Evolutionary conservation across 2,888 invertebrate species (phyloP), one percentile per base, ranked within the genome.

Genomic region (Formica aserva): DNA sequence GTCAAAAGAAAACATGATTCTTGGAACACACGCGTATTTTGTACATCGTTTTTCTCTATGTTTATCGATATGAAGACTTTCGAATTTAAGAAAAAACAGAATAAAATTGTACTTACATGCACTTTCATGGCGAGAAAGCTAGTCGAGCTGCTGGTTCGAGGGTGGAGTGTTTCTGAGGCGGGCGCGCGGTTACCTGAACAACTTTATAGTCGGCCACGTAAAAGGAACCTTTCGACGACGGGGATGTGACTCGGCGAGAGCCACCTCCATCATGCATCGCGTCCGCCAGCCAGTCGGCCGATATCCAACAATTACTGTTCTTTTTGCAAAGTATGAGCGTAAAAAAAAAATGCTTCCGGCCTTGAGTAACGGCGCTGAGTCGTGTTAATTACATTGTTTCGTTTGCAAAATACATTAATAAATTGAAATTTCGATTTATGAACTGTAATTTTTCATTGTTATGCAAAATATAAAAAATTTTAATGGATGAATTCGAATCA

Each of bases 141-240:
- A 84, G 89, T 90, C 91, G 89, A 88, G 35, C 35, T 35, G 6
- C 91, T 90, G 90, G 89, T 84, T 93, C 92, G 91, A 94, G 94
- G 94, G 94, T 94, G 92, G 93, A 94, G 92, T 88, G 93, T 92
- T 92, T 94, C 94, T 94, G 94, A 94, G 90, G 91, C 94, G 94
- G 93, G 92, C 94, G 94, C 94, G 94, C 93, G 93, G 90, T 90
- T 90, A 91, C 90, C 91, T 90, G 91, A 92, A 92, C 93, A 93
- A 94, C 92, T 94, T 94, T 94, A 94, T 94, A 94, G 94, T 89
- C 91, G 77, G 84, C 90, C 89, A 87, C 84, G 87, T 88, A 89
- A 89, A 89, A 89, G 90, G 88, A 80, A 87, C 87, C 89, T 89
- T 90, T 89, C 89, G 82, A 84, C 91, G 92, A 92, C 89, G 90